Base-by-base conservation (phyloP, 2,797 vertebrate species). In the Onychomys arenicola region DNA sequence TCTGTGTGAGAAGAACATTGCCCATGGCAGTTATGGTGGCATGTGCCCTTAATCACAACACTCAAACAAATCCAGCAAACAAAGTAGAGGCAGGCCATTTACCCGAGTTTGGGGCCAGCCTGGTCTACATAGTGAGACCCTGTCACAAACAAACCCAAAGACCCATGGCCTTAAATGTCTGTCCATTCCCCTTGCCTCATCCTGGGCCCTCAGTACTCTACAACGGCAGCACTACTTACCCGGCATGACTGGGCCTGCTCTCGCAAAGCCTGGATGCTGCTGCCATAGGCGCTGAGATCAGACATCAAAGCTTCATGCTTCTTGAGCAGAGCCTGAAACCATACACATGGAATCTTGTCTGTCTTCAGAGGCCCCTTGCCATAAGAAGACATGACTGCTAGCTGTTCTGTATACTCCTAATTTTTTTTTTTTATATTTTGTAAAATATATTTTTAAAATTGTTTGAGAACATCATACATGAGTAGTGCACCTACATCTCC, bases 271-370 rank as follows among this genome's bases (percentile, higher is more conserved):
- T 99, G 99, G 94, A 99, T 99, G 98, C 99, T 99, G 98, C 99
- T 99, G 98, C 99, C 99, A 0, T 99, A 99, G 69, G 99, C 99
- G 0, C 99, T 99, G 95, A 99, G 99, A 98, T 99, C 99, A 2
- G 99, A 99, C 99, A 99, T 99, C 98, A 99, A 98, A 75, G 99
- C 99, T 98, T 99, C 99, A 0, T 99, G 99, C 97, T 99, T 99
- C 99, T 99, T 99, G 95, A 99, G 98, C 82, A 99, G 99, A 97
- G 99, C 99, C 99, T 99, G 98, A 63, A 98, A 97, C 52, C 4
- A 2, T 5, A 95, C 49, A 96, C 76, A 49, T 2, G 0, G 43
- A 37, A 17, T 19, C 55, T 4, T 0, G 0, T 8, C 16, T 21
- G 65, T 55, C n/a, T 19, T 37, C 8, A 14, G 14, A 65, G 25